These are phyloP conservation scores for Antechinus stuartii DNA, from an alignment of 2,113 vertebrate species.

Conservation along the genomic window DNA sequence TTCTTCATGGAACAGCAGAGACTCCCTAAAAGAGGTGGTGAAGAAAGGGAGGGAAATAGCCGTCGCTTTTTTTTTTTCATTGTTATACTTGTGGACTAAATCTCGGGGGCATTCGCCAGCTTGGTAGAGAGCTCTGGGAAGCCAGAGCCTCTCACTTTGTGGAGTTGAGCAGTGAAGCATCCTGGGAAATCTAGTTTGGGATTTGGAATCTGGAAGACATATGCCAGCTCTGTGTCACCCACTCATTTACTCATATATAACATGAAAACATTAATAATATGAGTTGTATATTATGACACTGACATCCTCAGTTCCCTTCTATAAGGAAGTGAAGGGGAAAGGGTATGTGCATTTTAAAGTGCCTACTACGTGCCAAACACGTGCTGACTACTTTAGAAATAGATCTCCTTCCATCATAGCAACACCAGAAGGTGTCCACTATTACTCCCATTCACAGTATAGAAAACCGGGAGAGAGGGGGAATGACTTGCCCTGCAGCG, in stretches of 20 bases:
- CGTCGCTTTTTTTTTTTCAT: background rate
- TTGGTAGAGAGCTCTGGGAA: too few relatives aligned
- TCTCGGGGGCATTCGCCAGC: background rate
- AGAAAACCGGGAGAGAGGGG: background rate
- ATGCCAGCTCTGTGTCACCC: background rate
- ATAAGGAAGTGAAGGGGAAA: background rate
- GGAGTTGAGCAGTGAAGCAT: too few relatives aligned
- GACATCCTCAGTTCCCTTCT: too few relatives aligned
- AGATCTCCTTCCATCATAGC: background rate
- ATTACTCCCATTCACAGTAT: background rate
- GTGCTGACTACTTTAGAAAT: background rate
- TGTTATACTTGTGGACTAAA: background rate
- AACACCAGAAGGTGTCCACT: too few relatives aligned
- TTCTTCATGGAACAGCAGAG: background rate
- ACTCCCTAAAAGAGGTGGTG: background rate
- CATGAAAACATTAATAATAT: background rate
- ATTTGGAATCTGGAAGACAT: background rate
- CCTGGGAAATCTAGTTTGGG: background rate
- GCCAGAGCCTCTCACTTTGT: background rate
- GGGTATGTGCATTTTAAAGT: background rate
- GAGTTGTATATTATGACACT: background rate
- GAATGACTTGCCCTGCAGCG: too few relatives aligned
- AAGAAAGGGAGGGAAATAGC: background rate
- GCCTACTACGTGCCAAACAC: too few relatives aligned
- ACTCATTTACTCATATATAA: background rate